Base-by-base conservation (phyloP, 1,140 invertebrate species). In the Spodoptera litura region DNA sequence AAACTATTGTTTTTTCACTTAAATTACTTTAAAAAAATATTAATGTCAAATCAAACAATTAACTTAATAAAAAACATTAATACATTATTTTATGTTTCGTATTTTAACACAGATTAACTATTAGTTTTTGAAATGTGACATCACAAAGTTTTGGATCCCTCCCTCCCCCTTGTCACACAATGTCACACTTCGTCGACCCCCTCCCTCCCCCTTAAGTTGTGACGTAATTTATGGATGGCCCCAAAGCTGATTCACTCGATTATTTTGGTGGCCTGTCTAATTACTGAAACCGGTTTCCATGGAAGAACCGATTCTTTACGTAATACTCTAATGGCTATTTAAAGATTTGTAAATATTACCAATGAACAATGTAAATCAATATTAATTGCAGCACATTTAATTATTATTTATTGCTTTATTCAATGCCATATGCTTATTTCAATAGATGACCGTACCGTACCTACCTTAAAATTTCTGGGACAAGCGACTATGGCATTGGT, bases 401-500 rank as follows among this genome's bases (percentile, higher is more conserved):
- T 66, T 66, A 66, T 66, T 49, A 66, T 66, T 66, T 66, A 66
- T 49, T 12, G 20, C 58, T 61, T 25, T 12, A 49, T 66, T 66
- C 62, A 66, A 66, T 66, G 62, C 10, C 62, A 51, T 8, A 0
- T 2, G 62, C 15, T 49, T 49, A 66, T 49, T 66, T 49, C 31
- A 66, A 49, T 44, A 66, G 62, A 6, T 10, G 11, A 66, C 15
- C 38, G 38, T 44, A 25, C 20, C 20, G n/a, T 20, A 20, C 20
- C 20, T 20, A 20, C 38, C 8, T 66, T 25, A 25, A 64, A 38
- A 9, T 49, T 49, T 49, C 38, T 68, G 61, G 61, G 61, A 31
- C 62, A 66, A 13, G 25, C 49, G 6, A 52, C 25, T 12, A n/a
- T 52, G 66, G 12, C 66, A 52, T 53, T 70, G 66, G 12, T 25